Conservation (phyloP, 2,888 invertebrate species). For the Drosophila falleni region DNA sequence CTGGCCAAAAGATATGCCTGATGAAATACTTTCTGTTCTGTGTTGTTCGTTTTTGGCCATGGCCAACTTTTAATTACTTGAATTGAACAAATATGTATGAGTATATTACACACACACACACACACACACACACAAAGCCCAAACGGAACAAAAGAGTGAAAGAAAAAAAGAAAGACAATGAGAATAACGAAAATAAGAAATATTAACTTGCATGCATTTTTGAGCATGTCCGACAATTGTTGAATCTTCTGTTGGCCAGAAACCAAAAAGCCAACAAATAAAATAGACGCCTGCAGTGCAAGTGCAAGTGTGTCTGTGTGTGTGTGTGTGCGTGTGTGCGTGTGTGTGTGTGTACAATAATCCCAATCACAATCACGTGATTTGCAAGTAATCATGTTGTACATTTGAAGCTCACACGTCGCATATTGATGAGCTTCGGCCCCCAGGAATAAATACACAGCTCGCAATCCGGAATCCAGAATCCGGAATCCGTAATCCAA, state of each 20-base stretch:
- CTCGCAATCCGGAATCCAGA: not conserved
- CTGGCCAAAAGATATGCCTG: constrained; percentile 22
- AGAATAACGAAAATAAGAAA: constrained; percentile 2
- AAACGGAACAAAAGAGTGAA: not conserved
- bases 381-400: constrained; percentile 81
- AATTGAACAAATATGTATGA: constrained; percentile 8
- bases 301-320: constrained; percentile 16
- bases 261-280: constrained; percentile 11
- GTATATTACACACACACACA: constrained; percentile 3
- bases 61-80: constrained; percentile 39
- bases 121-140: not conserved
- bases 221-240: constrained; percentile 40
- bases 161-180: not conserved
- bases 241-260: constrained; percentile 13
- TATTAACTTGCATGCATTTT: constrained; percentile 36
- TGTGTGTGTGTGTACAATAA: constrained; percentile 57
- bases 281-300: not conserved
- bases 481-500: not conserved
- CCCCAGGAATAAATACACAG: constrained; percentile 13
- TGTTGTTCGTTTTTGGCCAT: not conserved
- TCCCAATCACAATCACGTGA: constrained; percentile 76
- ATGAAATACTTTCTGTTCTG: constrained; percentile 6
- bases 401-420: constrained; percentile 71
- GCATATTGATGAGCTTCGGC: constrained; percentile 70
- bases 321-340: constrained; percentile 11